phyloP scores from a whole-genome alignment of 2,888 invertebrate species.

The Mythimna ferrago region DNA sequence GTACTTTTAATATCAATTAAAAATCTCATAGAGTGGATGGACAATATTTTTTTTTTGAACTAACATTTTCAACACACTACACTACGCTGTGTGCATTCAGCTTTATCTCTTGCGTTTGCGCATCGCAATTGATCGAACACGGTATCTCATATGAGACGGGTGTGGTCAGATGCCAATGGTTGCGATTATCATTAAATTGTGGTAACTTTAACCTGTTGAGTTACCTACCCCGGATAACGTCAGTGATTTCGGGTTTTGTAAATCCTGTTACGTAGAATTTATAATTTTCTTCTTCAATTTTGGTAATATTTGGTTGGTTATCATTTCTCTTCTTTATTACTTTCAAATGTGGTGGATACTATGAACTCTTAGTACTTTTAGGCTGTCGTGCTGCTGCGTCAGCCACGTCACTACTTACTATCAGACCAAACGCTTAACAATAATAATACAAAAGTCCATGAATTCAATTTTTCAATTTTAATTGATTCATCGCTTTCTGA shows the following conservation, averaged over 20 bases:
- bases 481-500: neutral
- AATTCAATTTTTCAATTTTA: neutral
- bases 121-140: constrained; percentile 62
- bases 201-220: constrained; percentile 40
- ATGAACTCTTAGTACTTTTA: neutral
- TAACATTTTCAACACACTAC: neutral
- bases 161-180: constrained; percentile 64
- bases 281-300: neutral
- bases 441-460: too few species aligned
- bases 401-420: neutral
- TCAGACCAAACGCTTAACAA: too few species aligned
- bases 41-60: neutral
- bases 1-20: too few species aligned
- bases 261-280: constrained; percentile 1
- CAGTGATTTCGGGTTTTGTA: constrained; percentile 21
- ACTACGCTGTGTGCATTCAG: constrained; percentile 23
- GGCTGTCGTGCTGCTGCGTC: neutral
- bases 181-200: constrained; percentile 60
- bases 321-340: neutral
- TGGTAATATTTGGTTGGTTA: neutral
- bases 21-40: neutral
- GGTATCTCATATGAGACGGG: constrained; percentile 62
- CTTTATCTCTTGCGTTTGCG: constrained; percentile 51
- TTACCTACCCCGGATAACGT: constrained; percentile 6
- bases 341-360: neutral